Conservation (phyloP, 2,113 vertebrate species). For the Rostratula benghalensis region DNA sequence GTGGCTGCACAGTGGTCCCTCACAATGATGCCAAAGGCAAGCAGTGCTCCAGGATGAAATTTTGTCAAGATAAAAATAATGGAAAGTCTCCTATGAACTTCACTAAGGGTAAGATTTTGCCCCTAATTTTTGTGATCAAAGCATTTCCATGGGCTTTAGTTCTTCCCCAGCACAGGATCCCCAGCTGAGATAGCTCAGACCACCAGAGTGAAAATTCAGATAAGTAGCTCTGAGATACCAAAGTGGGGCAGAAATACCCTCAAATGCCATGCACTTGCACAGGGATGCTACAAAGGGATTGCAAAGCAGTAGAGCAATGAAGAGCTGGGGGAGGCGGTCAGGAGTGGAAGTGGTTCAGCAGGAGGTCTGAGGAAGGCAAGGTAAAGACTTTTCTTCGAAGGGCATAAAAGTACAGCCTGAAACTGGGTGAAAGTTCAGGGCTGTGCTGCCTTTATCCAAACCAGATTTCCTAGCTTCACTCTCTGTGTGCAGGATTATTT, state of each 20-base stretch:
- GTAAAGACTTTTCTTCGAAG: background rate
- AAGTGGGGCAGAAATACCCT: background rate
- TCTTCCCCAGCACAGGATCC: background rate
- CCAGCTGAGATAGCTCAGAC: background rate
- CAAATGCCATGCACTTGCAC: background rate
- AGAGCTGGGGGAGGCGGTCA: background rate
- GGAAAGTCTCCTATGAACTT: background rate
- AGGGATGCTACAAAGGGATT: background rate
- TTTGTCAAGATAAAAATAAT: background rate
- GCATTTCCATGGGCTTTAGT: rapidly evolving
- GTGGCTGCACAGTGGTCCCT: background rate
- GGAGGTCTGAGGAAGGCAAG: background rate
- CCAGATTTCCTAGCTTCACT: conserved; percentile 13
- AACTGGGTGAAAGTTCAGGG: conserved; percentile 10
- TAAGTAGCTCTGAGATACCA: background rate
- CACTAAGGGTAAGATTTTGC: background rate
- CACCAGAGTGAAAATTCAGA: background rate
- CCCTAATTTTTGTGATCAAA: background rate
- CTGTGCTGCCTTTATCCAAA: conserved; percentile 32
- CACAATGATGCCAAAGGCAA: background rate
- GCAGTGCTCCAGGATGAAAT: rapidly evolving
- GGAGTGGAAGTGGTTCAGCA: background rate
- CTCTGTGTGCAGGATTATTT: background rate
- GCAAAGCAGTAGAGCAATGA: background rate
- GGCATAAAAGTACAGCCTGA: background rate